Evolutionary conservation across 2,113 vertebrate species (phyloP), one percentile per base, ranked within the genome.

Genomic region (Perognathus longimembris): DNA sequence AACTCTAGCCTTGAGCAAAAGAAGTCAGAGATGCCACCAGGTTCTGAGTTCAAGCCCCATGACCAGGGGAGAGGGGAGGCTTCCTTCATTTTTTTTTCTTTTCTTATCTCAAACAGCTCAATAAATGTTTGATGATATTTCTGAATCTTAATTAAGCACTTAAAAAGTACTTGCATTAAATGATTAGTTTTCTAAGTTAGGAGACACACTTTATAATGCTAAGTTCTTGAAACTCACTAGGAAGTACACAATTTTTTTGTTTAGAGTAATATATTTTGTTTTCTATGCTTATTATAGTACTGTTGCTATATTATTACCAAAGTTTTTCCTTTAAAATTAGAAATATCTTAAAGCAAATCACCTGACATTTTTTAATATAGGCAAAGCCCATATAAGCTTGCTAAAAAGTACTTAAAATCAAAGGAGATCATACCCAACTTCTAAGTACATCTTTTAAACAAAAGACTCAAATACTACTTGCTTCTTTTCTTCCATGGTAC

Each of bases 331-430:
- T 95, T 45, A 90, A 95, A 95, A 92, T 5, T 7, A 36, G 21
- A 91, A 94, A 88, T 22, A 85, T 45, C 63, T 90, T 73, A 88
- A 88, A 82, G 59, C 20, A 92, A 92, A 85, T 75, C 91, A 88
- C 34, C 70, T 88, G 59, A 88, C 61, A 90, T 66, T 80, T 69
- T 45, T 84, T 87, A 92, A 85, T 61, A 93, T 6, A 90, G 32
- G n/a, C 26, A 92, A 92, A 94, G 83, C 80, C 92, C 78, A 59
- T 84, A 21, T 61, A 96, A 95, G 73, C 80, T n/a, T 89, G 57
- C 77, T 69, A 18, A 94, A 18, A 94, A 94, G 73, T 66, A 26
- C 32, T 83, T 92, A 45, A 82, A 89, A 66, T 89, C 63, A 88
- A 94, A 84, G 24, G 50, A 73, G 81, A 92, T 95, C 92, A 91